Percentiles rank a stretch among this genome's conserved stretches.
These are phyloP conservation scores for Cyprinella venusta DNA, from an alignment of 2,797 vertebrate genomes.

Conservation along the genomic window DNA sequence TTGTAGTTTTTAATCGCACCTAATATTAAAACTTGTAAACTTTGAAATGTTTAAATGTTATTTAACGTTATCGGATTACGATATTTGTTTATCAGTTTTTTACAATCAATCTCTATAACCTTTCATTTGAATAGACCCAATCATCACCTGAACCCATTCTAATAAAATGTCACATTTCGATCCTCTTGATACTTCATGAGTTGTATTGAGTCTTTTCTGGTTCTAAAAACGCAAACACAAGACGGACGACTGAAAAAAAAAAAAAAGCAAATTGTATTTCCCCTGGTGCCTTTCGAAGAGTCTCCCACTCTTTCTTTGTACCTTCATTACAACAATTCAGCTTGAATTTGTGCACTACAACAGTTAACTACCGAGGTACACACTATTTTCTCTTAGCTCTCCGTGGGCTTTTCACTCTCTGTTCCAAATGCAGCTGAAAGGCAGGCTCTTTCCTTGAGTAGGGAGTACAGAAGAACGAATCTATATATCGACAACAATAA, in stretches of 20 bases:
- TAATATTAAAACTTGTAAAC: not conserved
- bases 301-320: not conserved
- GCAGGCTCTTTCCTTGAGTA: slow-evolving; percentile 40
- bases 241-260: not conserved
- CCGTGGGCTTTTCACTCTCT: not conserved
- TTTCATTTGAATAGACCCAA: not conserved
- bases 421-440: not conserved
- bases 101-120: not conserved
- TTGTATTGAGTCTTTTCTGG: not conserved
- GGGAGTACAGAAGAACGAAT: slow-evolving; percentile 31
- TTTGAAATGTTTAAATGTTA: not conserved
- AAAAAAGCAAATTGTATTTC: not conserved
- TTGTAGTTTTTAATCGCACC: not conserved
- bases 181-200: not conserved
- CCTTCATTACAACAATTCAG: slow-evolving; percentile 10
- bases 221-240: not conserved
- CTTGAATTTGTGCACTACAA: slow-evolving; percentile 21
- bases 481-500: slow-evolving; percentile 25
- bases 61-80: not conserved
- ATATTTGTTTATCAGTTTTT: not conserved
- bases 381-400: slow-evolving; percentile 5
- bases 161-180: slow-evolving; percentile 4
- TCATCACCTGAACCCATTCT: not conserved
- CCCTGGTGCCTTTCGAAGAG: not conserved
- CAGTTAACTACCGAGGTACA: slow-evolving; percentile 42